Base-by-base conservation (phyloP, 2,888 invertebrate species). In the Brenthis hecate region DNA sequence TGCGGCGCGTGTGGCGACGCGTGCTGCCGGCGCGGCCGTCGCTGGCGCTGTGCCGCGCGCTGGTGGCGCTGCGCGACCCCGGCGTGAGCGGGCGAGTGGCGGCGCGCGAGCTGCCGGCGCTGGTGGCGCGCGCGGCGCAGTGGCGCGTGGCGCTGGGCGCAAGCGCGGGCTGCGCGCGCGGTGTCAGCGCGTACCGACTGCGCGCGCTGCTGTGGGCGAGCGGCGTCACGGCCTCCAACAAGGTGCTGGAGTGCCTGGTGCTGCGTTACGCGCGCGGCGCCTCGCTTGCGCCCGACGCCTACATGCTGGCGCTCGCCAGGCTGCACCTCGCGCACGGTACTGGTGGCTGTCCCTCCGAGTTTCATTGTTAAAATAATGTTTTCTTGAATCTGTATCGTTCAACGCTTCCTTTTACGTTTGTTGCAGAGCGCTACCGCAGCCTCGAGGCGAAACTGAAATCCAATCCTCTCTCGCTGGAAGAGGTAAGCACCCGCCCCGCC, bases 381-480 rank as follows among this genome's bases (percentile, higher is more conserved):
- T 43, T 43, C 36, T 43, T 11, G 11, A 43, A 8, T 8, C 36
- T 43, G 36, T 43, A 43, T 6, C 54, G 28, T 13, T 43, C 8
- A 11, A 11, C 23, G 32, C 28, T 14, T 11, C 2, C 14, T 5
- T 13, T 36, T 36, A 66, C 16, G 66, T 75, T 75, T 73, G 71
- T 83, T 93, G 86, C 92, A 96, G 95, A 96, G 80, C 85, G 96
- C 70, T 95, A 94, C 85, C 95, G 95, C 78, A 95, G 93, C 78
- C 91, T 96, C 74, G 95, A 96, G 80, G 94, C 95, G 53, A 95
- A 95, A 89, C 93, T 95, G 89, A 96, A 95, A 85, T 94, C 94
- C 72, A 96, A 95, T 85, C 95, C 96, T 54, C 87, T 96, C 70
- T 95, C 95, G 13, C 83, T 96, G 74, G 96, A 96, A 91, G 96